Evolutionary conservation across 2,888 invertebrate species (phyloP).

Genomic region (Tenthredo amoena): DNA sequence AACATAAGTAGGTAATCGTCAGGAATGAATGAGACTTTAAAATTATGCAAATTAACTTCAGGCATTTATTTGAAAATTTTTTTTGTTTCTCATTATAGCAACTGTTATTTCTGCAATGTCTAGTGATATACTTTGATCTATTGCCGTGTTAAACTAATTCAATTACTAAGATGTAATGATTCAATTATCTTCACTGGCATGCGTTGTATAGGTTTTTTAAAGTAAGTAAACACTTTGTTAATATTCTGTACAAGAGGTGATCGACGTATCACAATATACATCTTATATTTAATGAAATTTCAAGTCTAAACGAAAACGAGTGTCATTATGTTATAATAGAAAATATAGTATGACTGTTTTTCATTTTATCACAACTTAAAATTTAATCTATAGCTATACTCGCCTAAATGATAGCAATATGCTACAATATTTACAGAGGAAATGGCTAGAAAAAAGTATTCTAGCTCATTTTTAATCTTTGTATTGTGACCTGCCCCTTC

Average conservation of each 20-base stretch:
- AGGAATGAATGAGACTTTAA: background rate
- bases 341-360: slow-evolving; percentile 54
- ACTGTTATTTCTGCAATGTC: slow-evolving; percentile 63
- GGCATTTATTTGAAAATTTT: slow-evolving; percentile 61
- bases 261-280: slow-evolving; percentile 72
- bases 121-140: slow-evolving; percentile 63
- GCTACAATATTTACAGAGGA: slow-evolving; percentile 68
- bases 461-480: slow-evolving; percentile 26
- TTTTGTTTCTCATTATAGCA: slow-evolving; percentile 59
- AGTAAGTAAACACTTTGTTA: slow-evolving; percentile 52
- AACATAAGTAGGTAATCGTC: background rate
- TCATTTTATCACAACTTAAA: slow-evolving; percentile 52
- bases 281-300: slow-evolving; percentile 58
- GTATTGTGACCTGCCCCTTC: slow-evolving; percentile 1
- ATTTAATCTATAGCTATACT: slow-evolving; percentile 54
- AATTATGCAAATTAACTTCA: slow-evolving; percentile 44
- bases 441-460: slow-evolving; percentile 26
- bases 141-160: slow-evolving; percentile 45
- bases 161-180: slow-evolving; percentile 3
- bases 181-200: slow-evolving; percentile 58
- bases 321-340: slow-evolving; percentile 40
- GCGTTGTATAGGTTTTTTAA: background rate
- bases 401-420: slow-evolving; percentile 62
- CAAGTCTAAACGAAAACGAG: slow-evolving; percentile 44
- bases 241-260: slow-evolving; percentile 66